A percentile compares a stretch with the other conserved stretches of the same genome.
phyloP scores from a whole-genome alignment of 2,113 vertebrate genomes.

The Hyperopisus bebe region DNA sequence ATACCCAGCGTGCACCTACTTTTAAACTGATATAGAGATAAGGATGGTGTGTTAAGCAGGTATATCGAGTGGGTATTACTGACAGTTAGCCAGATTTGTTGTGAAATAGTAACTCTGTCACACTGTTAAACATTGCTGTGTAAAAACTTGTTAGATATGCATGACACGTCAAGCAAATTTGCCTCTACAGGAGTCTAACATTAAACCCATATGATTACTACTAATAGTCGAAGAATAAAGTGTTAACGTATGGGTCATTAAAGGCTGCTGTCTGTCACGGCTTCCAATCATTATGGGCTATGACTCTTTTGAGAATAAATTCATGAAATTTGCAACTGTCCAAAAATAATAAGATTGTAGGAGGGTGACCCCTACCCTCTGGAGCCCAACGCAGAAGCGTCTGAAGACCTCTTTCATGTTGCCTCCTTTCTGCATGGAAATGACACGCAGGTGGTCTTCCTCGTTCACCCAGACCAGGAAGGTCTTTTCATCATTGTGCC shows the following conservation, averaged over 20 bases:
- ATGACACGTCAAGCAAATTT: background rate
- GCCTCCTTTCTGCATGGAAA: slow-evolving; percentile 88
- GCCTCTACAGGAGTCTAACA: background rate
- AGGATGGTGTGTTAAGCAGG: background rate
- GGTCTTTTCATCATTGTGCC: slow-evolving; percentile 87
- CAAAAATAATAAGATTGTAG: background rate
- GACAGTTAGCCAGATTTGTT: background rate
- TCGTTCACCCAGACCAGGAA: slow-evolving; percentile 96
- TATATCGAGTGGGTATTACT: background rate
- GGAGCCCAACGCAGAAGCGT: slow-evolving; percentile 86
- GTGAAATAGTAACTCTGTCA: background rate
- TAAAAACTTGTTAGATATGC: background rate
- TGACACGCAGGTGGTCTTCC: slow-evolving; percentile 89
- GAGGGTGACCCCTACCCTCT: slow-evolving; percentile 62
- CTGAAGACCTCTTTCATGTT: slow-evolving; percentile 96
- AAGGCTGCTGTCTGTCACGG: background rate
- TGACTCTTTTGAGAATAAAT: background rate
- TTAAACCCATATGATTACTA: background rate
- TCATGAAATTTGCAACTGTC: background rate
- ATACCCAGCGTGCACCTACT: background rate
- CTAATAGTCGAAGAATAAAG: background rate
- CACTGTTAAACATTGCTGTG: background rate
- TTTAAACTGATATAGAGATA: background rate
- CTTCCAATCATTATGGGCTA: background rate
- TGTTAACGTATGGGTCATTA: background rate